These are phyloP conservation scores for Pygoscelis antarcticus DNA, from an alignment of 2,113 vertebrate genomes.

Conservation along the genomic window DNA sequence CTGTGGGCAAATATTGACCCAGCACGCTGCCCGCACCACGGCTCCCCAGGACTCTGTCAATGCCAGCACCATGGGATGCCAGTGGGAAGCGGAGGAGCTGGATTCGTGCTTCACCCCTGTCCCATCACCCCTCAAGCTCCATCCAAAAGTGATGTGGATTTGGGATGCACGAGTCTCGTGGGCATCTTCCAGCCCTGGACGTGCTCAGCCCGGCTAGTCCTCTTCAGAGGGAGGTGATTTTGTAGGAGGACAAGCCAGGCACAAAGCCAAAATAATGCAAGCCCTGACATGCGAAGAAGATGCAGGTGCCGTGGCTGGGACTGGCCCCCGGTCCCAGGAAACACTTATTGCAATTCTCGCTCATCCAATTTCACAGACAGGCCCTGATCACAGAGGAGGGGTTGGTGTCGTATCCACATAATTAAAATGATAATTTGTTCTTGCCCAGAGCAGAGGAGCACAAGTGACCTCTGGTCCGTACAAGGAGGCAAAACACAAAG, in stretches of 20 bases:
- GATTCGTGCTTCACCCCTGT: background rate
- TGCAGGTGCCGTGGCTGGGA: background rate
- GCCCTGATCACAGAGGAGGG: background rate
- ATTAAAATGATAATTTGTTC: background rate
- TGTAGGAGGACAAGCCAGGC: background rate
- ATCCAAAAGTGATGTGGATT: background rate
- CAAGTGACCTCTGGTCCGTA: background rate
- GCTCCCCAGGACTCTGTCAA: background rate
- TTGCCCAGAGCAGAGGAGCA: background rate
- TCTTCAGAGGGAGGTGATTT: background rate
- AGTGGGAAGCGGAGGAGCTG: background rate
- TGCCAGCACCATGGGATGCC: background rate
- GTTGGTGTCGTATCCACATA: background rate
- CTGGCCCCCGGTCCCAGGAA: background rate
- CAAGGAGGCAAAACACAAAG: background rate
- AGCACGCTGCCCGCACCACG: accelerated
- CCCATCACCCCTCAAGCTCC: background rate
- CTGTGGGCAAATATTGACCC: background rate
- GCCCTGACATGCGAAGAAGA: background rate
- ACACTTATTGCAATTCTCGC: background rate
- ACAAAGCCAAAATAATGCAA: background rate
- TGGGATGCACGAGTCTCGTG: background rate
- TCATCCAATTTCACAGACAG: background rate
- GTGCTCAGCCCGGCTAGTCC: background rate
- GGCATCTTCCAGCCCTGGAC: background rate